A percentile compares a stretch with the other conserved stretches of the same genome.
Conservation (phyloP, 2,797 vertebrate genomes). For the Pangasius krempfi region DNA sequence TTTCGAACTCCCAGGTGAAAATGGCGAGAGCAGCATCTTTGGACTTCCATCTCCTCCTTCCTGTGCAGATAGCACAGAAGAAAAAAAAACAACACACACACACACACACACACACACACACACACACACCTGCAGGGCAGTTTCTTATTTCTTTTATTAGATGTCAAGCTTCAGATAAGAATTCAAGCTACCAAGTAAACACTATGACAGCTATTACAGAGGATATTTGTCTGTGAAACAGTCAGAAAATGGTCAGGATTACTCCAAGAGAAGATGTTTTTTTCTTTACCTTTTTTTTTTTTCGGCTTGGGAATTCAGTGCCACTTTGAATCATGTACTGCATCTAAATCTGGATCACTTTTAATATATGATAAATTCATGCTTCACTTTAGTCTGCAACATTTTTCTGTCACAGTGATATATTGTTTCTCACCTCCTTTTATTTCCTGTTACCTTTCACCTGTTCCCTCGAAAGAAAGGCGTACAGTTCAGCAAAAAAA, state of each 20-base stretch:
- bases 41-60: slow-evolving; percentile 17
- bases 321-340: slow-evolving; percentile 24
- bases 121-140: slow-evolving; percentile 70
- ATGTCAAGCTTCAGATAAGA: slow-evolving; percentile 80
- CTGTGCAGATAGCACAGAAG: slow-evolving; percentile 49
- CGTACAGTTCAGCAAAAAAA: neutral
- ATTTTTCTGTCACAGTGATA: slow-evolving; percentile 29
- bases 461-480: slow-evolving; percentile 29
- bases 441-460: slow-evolving; percentile 33
- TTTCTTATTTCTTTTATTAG: slow-evolving; percentile 78
- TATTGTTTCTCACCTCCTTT: slow-evolving; percentile 27
- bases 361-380: slow-evolving; percentile 19
- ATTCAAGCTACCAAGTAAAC: slow-evolving; percentile 78
- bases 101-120: neutral
- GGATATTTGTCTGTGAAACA: slow-evolving; percentile 79
- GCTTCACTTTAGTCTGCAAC: neutral
- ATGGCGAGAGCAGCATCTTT: slow-evolving; percentile 13
- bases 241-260: slow-evolving; percentile 62
- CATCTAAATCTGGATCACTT: slow-evolving; percentile 25
- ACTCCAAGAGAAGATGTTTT: slow-evolving; percentile 19
- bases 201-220: slow-evolving; percentile 78
- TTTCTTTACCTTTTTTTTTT: neutral
- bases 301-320: slow-evolving; percentile 18
- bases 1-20: slow-evolving; percentile 34
- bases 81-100: neutral